These are phyloP conservation scores for Dione vanillae DNA, from an alignment of 2,888 invertebrate species.

Conservation along the genomic window DNA sequence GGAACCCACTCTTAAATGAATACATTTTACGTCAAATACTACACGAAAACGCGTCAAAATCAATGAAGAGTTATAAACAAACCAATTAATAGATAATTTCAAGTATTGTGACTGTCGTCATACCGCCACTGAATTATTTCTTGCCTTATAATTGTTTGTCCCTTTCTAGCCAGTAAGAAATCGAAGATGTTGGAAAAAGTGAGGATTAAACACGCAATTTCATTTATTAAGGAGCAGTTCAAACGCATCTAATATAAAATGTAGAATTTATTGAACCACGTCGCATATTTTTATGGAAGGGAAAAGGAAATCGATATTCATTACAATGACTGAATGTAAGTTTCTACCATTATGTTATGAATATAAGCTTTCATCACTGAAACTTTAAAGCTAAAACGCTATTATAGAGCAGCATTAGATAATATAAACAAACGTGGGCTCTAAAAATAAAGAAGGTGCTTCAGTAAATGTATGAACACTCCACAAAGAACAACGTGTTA, in stretches of 20 bases:
- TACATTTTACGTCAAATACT: slow-evolving; percentile 60
- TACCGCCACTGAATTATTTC: slow-evolving; percentile 69
- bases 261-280: slow-evolving; percentile 58
- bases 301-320: slow-evolving; percentile 33
- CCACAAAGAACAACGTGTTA: slow-evolving; percentile 7
- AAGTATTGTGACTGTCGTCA: slow-evolving; percentile 67
- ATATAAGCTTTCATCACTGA: slow-evolving; percentile 28
- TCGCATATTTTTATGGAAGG: slow-evolving; percentile 26
- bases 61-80: slow-evolving; percentile 70
- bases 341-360: slow-evolving; percentile 18
- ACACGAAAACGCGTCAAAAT: slow-evolving; percentile 61
- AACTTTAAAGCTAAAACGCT: background rate
- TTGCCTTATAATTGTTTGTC: slow-evolving; percentile 55
- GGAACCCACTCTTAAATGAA: slow-evolving; percentile 58
- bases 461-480: background rate
- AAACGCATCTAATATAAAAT: slow-evolving; percentile 61
- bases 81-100: slow-evolving; percentile 77
- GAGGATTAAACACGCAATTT: slow-evolving; percentile 51
- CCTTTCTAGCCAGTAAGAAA: slow-evolving; percentile 54
- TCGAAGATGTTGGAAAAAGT: slow-evolving; percentile 41
- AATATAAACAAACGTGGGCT: slow-evolving; percentile 51
- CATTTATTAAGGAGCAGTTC: slow-evolving; percentile 63
- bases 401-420: slow-evolving; percentile 60
- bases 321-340: slow-evolving; percentile 49
- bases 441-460: slow-evolving; percentile 7